Evolutionary conservation across 2,888 invertebrate genomes (phyloP).

Genomic region (Polydesmus complanatus): DNA sequence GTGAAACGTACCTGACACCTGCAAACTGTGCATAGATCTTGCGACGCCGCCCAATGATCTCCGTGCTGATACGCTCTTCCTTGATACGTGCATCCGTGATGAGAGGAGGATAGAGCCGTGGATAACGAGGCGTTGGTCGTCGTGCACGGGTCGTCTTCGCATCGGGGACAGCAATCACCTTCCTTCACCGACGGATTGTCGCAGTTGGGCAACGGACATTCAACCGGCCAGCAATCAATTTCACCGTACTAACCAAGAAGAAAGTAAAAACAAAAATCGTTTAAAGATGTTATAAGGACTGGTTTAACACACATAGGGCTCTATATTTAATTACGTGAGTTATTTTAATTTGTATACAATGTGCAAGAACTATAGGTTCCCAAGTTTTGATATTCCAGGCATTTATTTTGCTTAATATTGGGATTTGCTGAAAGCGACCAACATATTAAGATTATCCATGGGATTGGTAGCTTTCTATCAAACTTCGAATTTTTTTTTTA

Average conservation of each 20-base stretch:
- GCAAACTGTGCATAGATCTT: conserved; percentile 54
- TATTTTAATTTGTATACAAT: conserved; percentile 6
- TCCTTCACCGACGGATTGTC: conserved; percentile 46
- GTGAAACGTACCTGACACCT: conserved; percentile 52
- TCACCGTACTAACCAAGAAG: conserved; percentile 50
- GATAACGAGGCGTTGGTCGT: conserved; percentile 24
- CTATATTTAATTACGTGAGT: too few relatives aligned
- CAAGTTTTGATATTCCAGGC: background rate
- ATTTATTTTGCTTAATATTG: too few relatives aligned
- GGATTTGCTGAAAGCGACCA: too few relatives aligned
- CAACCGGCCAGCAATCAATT: conserved; percentile 76
- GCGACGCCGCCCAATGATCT: conserved; percentile 41
- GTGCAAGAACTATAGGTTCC: background rate
- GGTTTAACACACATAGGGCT: too few relatives aligned
- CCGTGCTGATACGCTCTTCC: conserved; percentile 46
- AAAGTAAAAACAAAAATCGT: conserved; percentile 20
- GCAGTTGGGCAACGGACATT: conserved; percentile 58
- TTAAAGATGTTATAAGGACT: too few relatives aligned
- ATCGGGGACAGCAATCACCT: conserved; percentile 57
- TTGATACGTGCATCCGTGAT: conserved; percentile 46
- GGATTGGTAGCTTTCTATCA: too few relatives aligned
- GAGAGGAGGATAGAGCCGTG: conserved; percentile 33
- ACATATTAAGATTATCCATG: too few relatives aligned
- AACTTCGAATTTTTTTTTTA: too few relatives aligned
- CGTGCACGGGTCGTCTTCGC: conserved; percentile 45